phyloP scores from a whole-genome alignment of 2,113 vertebrate genomes.

The Atractosteus spatula region DNA sequence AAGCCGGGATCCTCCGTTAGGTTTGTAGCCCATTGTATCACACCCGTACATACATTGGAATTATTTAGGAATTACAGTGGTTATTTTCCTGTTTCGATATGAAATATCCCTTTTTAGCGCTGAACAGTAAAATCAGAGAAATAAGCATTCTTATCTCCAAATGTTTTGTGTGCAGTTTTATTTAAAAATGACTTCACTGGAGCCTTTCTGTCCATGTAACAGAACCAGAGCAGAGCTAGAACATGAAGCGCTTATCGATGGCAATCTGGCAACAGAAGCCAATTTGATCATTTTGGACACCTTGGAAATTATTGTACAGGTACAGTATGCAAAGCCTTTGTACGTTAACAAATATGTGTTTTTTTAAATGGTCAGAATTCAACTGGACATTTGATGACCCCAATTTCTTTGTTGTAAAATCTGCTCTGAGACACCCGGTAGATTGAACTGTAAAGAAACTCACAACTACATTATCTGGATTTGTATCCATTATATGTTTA shows the following conservation, averaged over 20 bases:
- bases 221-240: slow-evolving; percentile 96
- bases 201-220: slow-evolving; percentile 26
- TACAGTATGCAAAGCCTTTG: slow-evolving; percentile 41
- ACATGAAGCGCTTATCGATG: slow-evolving; percentile 94
- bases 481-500: not conserved
- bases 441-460: too few species aligned
- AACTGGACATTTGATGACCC: too few species aligned
- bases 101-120: not conserved
- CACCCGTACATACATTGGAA: too few species aligned
- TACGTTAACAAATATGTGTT: too few species aligned
- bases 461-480: too few species aligned
- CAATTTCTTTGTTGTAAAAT: too few species aligned
- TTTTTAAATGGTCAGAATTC: too few species aligned
- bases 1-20: slow-evolving; percentile 29
- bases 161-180: not conserved
- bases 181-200: not conserved
- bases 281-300: slow-evolving; percentile 96
- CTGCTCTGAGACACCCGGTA: too few species aligned
- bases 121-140: too few species aligned
- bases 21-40: slow-evolving; percentile 22
- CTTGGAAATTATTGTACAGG: slow-evolving; percentile 93
- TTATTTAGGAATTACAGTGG: not conserved
- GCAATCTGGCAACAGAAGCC: slow-evolving; percentile 95
- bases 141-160: too few species aligned
- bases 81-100: not conserved